Evolutionary conservation across 2,888 invertebrate genomes (phyloP).

Genomic region (Bhutanitis thaidina): DNA sequence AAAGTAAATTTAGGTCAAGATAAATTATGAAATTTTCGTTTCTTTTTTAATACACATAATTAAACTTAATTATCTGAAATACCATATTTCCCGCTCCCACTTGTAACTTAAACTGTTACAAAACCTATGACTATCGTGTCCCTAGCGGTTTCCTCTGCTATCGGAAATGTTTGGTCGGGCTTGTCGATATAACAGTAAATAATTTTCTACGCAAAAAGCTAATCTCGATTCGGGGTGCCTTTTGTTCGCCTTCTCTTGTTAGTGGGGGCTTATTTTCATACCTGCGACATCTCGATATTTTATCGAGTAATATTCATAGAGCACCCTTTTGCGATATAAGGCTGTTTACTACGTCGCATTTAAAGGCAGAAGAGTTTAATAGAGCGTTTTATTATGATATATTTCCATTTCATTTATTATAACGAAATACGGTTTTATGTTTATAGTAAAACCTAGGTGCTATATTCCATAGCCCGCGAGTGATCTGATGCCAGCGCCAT

Average conservation of each 20-base stretch:
- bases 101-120: background rate
- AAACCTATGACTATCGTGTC: constrained; percentile 1
- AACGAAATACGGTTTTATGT: too few relatives aligned
- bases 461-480: too few relatives aligned
- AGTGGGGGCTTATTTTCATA: constrained; percentile 14
- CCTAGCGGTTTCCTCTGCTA: constrained; percentile 10
- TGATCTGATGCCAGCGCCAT: too few relatives aligned
- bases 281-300: constrained; percentile 8
- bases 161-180: constrained; percentile 6
- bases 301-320: constrained; percentile 6
- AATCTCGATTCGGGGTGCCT: constrained; percentile 21
- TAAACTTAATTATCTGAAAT: too few relatives aligned
- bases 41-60: too few relatives aligned
- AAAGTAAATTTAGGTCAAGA: too few relatives aligned
- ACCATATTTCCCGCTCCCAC: background rate
- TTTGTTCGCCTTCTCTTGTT: constrained; percentile 12
- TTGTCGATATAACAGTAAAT: constrained; percentile 29
- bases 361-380: background rate
- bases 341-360: background rate
- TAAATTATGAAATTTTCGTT: too few relatives aligned
- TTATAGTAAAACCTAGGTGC: too few relatives aligned
- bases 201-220: constrained; percentile 29
- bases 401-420: too few relatives aligned
- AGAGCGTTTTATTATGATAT: background rate
- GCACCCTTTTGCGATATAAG: background rate